Conservation (phyloP, 2,797 vertebrate genomes). For the Megalops cyprinoides region DNA sequence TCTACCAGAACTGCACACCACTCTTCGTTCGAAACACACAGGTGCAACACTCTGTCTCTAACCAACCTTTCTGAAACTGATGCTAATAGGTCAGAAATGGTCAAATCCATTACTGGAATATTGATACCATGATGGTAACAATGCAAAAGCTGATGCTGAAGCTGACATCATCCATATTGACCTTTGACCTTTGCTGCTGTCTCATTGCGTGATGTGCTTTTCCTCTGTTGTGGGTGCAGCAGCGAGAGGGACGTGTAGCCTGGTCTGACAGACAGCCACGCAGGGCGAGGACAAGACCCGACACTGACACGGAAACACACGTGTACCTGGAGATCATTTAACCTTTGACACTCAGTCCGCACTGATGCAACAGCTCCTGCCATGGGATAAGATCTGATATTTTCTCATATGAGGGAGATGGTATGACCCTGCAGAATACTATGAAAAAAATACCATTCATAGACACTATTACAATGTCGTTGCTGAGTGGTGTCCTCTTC, state of each 20-base stretch:
- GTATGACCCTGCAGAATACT: background rate
- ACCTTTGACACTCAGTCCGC: constrained; percentile 22
- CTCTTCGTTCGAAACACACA: constrained; percentile 69
- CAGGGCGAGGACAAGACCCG: constrained; percentile 46
- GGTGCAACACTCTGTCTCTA: constrained; percentile 34
- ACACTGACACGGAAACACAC: constrained; percentile 63
- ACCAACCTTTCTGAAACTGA: background rate
- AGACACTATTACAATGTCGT: background rate
- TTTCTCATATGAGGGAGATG: too few relatives aligned
- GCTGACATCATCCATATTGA: background rate
- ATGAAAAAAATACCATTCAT: background rate
- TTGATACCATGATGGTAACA: constrained; percentile 31
- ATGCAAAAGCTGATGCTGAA: constrained; percentile 53
- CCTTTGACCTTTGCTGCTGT: background rate
- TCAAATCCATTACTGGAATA: constrained; percentile 36
- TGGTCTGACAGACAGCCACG: constrained; percentile 41
- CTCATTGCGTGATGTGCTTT: background rate
- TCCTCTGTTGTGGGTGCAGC: constrained; percentile 32
- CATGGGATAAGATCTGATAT: background rate
- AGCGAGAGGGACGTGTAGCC: constrained; percentile 36
- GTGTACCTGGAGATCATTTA: constrained; percentile 77
- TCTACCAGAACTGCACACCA: constrained; percentile 80
- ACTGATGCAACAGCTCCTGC: background rate
- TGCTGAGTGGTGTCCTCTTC: background rate
- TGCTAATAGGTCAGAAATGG: constrained; percentile 31